Evolutionary conservation across 2,888 invertebrate species (phyloP), one percentile per base, ranked within the genome.

Genomic region (Parnassius orleans): DNA sequence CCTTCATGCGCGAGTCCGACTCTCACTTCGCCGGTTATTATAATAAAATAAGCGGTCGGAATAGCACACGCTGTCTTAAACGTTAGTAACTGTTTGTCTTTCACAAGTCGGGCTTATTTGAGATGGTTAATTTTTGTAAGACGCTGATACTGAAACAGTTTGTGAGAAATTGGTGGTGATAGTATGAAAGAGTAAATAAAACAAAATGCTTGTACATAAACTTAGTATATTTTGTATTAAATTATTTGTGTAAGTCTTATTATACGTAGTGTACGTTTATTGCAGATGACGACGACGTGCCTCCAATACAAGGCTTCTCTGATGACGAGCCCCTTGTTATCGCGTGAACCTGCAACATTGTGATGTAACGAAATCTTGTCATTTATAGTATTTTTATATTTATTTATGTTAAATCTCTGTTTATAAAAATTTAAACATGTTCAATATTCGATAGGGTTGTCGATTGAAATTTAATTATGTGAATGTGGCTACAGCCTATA

Each of bases 311-410:
- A 80, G 97, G 97, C 42, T 98, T 98, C 86, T 96, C 97, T 0
- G 98, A 98, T 83, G 98, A 98, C 84, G 98, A 98, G 87, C 98
- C 98, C 61, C 92, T 98, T 72, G 97, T 98, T 73, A 96, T 98
- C 82, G 97, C 97, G 73, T 98, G 93, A 94, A 76, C 72, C 48
- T 58, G 65, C 44, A 56, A 59, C 53, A 57, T 60, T 68, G 71
- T 70, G 69, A 70, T 68, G 61, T 65, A 76, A 77, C 75, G 75
- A 80, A 80, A 83, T 84, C 85, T 85, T 84, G 83, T 86, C 84
- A 80, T 76, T 71, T 77, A 64, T 60, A 83, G 82, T 84, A 84
- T 84, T 81, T 78, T 78, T 65, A 64, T 64, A 66, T 66, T 67
- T 65, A 66, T 68, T 68, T 63, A 51, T 53, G 61, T 66, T 61